Evolutionary conservation across 2,113 vertebrate species (phyloP).

Genomic region (Triplophysa rosa): DNA sequence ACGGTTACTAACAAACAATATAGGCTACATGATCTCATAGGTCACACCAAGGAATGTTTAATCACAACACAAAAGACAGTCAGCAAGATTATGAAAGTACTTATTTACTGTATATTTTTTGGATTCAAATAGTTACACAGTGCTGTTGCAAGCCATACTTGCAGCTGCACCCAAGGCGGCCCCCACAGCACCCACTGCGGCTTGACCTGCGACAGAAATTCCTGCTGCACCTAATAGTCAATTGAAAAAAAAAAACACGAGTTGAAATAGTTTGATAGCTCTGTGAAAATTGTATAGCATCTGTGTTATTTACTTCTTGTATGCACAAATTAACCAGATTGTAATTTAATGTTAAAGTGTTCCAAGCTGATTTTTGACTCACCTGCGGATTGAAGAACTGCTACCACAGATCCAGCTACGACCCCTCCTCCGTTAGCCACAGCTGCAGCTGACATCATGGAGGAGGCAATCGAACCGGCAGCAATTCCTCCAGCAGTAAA

Average conservation of each 20-base stretch:
- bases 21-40: no score
- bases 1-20: no score
- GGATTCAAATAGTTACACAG: not conserved
- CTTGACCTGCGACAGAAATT: not conserved
- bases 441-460: conserved; percentile 47
- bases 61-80: no score
- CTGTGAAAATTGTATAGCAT: no score
- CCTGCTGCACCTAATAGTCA: conserved; percentile 20
- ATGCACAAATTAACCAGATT: not conserved
- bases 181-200: not conserved
- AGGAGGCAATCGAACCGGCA: conserved; percentile 26
- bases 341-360: not conserved
- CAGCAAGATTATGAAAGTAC: no score
- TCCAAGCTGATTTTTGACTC: not conserved
- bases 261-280: no score
- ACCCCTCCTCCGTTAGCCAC: conserved; percentile 49
- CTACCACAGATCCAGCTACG: conserved; percentile 38
- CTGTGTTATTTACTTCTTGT: not conserved
- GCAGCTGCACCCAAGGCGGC: not conserved
- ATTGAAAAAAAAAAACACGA: not conserved
- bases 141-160: not conserved
- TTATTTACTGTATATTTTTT: no score
- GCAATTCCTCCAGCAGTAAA: conserved; percentile 47
- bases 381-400: conserved; percentile 50
- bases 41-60: no score